Base-by-base conservation (phyloP, 2,888 invertebrate genomes). In the Apantesis nais region DNA sequence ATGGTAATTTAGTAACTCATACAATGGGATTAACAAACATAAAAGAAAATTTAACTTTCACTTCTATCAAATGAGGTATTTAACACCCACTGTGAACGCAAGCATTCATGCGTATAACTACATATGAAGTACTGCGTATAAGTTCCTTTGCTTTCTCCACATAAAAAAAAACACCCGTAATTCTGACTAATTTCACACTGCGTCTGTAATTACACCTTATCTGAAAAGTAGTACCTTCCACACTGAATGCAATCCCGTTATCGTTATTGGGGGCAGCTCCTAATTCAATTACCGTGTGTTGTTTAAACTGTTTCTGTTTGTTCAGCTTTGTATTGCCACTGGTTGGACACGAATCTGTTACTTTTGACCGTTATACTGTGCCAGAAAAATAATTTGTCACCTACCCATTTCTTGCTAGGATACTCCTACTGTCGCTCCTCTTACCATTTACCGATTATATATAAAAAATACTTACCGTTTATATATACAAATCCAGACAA, bases 251-350 rank as follows among this genome's bases (percentile, higher is more conserved):
- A 89, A 91, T 91, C 91, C 90, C 85, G 88, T 91, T 91, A 91
- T 80, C 81, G 84, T 83, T 89, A 92, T 91, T 88, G 89, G 86
- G 90, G 90, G 86, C 91, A 88, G 82, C 88, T 85, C 58, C 87
- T 92, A 92, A 92, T 92, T 90, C 83, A 92, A 92, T 92, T 92
- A 92, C 79, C 85, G 83, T 79, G 81, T 85, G 74, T 74, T 76
- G 78, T 82, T 83, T 86, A 85, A 85, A 83, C 79, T 76, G 78
- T 83, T 80, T 80, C 81, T 83, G 75, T 84, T 80, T 29, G 71
- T 37, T 76, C 80, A 86, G 83, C 85, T 88, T 86, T 86, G 81
- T 86, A 82, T 84, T 80, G 67, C 78, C 71, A 48, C 58, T 80
- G 81, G 81, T 86, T 85, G 81, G 77, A 72, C 39, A 71, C 62